phyloP scores from a whole-genome alignment of 2,888 invertebrate species.

The Sphinx pinastri region DNA sequence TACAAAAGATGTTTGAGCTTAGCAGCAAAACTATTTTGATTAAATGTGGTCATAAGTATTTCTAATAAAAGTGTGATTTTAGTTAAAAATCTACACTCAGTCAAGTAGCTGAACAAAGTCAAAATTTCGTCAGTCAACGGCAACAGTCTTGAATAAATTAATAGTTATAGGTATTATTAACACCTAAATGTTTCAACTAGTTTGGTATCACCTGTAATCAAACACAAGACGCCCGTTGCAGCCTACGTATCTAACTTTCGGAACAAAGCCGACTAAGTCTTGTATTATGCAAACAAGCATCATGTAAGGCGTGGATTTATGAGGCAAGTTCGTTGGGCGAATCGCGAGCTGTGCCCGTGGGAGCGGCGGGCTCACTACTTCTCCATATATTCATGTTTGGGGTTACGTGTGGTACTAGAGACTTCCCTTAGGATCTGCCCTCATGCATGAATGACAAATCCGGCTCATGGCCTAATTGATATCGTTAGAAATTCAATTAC shows the following conservation, averaged over 20 bases:
- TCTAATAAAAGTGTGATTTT: no score
- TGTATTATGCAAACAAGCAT: conserved; percentile 84
- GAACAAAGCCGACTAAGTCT: conserved; percentile 79
- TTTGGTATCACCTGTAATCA: conserved; percentile 14
- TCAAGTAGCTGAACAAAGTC: no score
- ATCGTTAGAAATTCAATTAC: conserved; percentile 1
- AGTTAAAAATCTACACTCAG: no score
- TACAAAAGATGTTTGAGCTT: conserved; percentile 15
- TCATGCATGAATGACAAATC: conserved; percentile 36
- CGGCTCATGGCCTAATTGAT: conserved; percentile 26
- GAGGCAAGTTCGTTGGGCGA: conserved; percentile 77
- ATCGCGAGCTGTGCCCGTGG: conserved; percentile 65
- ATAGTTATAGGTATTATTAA: neutral
- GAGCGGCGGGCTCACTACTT: conserved; percentile 62
- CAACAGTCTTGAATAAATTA: no score
- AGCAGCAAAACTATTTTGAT: neutral
- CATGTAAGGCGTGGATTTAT: conserved; percentile 83
- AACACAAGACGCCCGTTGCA: conserved; percentile 19
- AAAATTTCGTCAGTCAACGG: no score
- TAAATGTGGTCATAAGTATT: neutral
- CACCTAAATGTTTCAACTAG: neutral
- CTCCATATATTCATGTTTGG: conserved; percentile 78
- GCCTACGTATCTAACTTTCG: conserved; percentile 70
- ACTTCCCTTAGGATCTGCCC: conserved; percentile 36
- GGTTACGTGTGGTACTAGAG: conserved; percentile 46